Evolutionary conservation across 2,113 vertebrate genomes (phyloP).

Genomic region (Dasyprocta punctata): DNA sequence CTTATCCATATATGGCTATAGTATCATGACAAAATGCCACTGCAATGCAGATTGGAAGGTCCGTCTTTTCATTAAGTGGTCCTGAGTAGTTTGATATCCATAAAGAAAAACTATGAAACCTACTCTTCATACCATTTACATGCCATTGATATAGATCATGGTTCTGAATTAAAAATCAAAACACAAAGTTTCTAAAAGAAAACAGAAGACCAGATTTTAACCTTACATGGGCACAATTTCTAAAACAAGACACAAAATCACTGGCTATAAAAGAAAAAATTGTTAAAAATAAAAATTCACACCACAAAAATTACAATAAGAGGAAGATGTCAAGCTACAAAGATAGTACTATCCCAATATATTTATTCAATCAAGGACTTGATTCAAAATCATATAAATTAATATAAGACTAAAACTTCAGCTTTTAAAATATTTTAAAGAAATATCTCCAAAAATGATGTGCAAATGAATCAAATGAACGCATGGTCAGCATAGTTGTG

Average conservation of each 20-base stretch:
- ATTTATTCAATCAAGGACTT: neutral
- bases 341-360: neutral
- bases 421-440: conserved; percentile 23
- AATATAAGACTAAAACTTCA: neutral
- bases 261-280: neutral
- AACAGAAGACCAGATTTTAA: neutral
- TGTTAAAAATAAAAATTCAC: neutral
- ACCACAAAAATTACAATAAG: neutral
- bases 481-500: neutral
- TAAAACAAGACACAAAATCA: neutral
- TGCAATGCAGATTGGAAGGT: neutral
- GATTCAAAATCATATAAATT: neutral
- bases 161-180: neutral
- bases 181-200: neutral
- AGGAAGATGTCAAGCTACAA: neutral
- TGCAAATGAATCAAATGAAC: neutral
- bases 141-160: neutral
- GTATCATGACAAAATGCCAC: neutral
- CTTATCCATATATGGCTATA: too few relatives aligned
- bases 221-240: neutral
- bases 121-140: neutral
- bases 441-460: neutral
- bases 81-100: neutral
- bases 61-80: neutral
- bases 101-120: neutral